Percentiles rank a stretch among this genome's conserved stretches.
These are phyloP conservation scores for Phoebastria nigripes DNA, from an alignment of 2,797 vertebrate species.

Conservation along the genomic window DNA sequence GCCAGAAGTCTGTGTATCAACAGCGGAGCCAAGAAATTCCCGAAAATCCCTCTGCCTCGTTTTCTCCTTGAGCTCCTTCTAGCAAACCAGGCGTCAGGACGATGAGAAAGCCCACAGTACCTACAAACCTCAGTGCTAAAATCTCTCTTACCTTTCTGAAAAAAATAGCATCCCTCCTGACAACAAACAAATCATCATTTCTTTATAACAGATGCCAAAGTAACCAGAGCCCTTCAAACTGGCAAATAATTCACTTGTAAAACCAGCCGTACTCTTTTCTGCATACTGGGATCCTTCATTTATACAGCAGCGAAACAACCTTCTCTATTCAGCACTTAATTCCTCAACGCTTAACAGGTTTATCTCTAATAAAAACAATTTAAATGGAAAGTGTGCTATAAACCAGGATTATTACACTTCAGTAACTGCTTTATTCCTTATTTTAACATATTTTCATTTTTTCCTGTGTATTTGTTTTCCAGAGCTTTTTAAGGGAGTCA, in stretches of 20 bases:
- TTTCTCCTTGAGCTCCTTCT: constrained; percentile 5
- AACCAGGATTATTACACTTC: constrained; percentile 51
- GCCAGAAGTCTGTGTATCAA: neutral
- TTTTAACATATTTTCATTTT: constrained; percentile 46
- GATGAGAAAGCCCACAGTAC: neutral
- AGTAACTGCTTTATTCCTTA: constrained; percentile 45
- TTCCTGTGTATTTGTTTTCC: constrained; percentile 7
- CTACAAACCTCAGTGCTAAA: neutral
- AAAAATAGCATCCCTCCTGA: neutral
- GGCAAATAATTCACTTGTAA: neutral
- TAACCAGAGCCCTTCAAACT: neutral
- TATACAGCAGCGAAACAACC: neutral
- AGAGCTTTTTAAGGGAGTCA: neutral
- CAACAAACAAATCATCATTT: neutral
- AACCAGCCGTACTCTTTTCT: neutral
- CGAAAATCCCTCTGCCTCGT: neutral
- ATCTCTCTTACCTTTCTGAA: neutral
- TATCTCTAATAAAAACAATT: constrained; percentile 63
- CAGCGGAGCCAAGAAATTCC: neutral
- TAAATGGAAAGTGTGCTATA: constrained; percentile 58
- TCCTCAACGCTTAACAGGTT: constrained; percentile 52
- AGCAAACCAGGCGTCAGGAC: neutral
- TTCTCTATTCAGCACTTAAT: constrained; percentile 29
- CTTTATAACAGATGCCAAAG: neutral
- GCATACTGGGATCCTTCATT: neutral